These are phyloP conservation scores for Neoscelio sp. DNA, from an alignment of 2,888 invertebrate genomes.

Conservation along the genomic window DNA sequence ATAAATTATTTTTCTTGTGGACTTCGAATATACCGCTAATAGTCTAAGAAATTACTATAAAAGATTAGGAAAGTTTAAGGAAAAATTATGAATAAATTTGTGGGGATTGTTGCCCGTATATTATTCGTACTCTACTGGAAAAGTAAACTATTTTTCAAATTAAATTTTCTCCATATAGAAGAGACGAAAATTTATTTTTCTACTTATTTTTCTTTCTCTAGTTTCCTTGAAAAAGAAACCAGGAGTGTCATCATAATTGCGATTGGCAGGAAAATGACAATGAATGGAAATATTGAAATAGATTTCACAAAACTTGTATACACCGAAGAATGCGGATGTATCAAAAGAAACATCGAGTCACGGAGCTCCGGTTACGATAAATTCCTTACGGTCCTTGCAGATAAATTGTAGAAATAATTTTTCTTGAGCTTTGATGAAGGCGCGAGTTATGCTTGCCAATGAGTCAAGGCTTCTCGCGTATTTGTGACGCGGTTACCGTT, in stretches of 20 bases:
- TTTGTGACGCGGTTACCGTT: constrained; percentile 60
- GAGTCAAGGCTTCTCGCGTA: constrained; percentile 58
- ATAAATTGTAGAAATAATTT: constrained; percentile 73
- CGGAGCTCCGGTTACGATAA: constrained; percentile 74
- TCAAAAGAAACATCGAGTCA: constrained; percentile 60
- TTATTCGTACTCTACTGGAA: no score
- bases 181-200: no score
- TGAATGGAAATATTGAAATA: constrained; percentile 24
- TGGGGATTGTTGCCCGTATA: no score
- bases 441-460: constrained; percentile 56
- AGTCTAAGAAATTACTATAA: no score
- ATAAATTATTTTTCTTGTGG: no score
- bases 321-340: constrained; percentile 61
- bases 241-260: neutral
- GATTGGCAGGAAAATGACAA: constrained; percentile 26
- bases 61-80: no score
- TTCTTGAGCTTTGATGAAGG: constrained; percentile 51
- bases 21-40: no score
- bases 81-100: no score
- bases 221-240: no score
- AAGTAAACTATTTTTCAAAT: no score
- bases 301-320: constrained; percentile 25
- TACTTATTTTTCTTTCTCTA: no score
- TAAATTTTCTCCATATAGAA: no score
- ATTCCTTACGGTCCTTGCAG: constrained; percentile 78